Evolutionary conservation across 2,797 vertebrate species (phyloP).

Genomic region (Cirrhinus molitorella): DNA sequence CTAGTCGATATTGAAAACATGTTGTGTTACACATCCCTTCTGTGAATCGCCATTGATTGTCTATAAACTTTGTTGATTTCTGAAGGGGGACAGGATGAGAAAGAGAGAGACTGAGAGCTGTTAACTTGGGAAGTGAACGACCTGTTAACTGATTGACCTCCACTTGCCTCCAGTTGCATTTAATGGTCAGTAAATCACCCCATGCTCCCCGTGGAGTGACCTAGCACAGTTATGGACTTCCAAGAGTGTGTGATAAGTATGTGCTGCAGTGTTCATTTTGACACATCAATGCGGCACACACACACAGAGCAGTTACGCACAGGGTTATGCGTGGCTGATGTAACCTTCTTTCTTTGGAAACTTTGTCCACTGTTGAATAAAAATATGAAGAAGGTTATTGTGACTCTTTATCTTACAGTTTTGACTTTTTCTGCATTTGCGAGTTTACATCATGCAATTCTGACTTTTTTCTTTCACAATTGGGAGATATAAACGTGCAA

Average conservation of each 20-base stretch:
- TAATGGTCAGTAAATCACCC: constrained; percentile 36
- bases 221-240: constrained; percentile 35
- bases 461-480: too few species aligned
- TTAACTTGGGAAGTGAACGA: neutral
- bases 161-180: constrained; percentile 32
- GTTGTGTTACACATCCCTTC: neutral
- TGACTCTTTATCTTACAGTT: too few species aligned
- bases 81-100: neutral
- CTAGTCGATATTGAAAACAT: neutral
- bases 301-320: neutral
- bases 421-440: too few species aligned
- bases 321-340: neutral
- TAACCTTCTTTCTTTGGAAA: neutral
- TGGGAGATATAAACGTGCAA: too few species aligned
- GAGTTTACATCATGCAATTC: too few species aligned
- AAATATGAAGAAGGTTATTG: too few species aligned
- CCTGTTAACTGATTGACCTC: constrained; percentile 43
- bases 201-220: neutral
- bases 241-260: constrained; percentile 33
- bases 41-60: neutral
- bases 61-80: neutral
- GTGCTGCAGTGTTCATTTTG: constrained; percentile 7
- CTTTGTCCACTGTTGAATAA: too few species aligned
- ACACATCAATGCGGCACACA: neutral
- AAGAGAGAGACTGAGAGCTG: neutral